These are phyloP conservation scores for Caradrina clavipalpis DNA, from an alignment of 2,888 invertebrate species.

Conservation along the genomic window DNA sequence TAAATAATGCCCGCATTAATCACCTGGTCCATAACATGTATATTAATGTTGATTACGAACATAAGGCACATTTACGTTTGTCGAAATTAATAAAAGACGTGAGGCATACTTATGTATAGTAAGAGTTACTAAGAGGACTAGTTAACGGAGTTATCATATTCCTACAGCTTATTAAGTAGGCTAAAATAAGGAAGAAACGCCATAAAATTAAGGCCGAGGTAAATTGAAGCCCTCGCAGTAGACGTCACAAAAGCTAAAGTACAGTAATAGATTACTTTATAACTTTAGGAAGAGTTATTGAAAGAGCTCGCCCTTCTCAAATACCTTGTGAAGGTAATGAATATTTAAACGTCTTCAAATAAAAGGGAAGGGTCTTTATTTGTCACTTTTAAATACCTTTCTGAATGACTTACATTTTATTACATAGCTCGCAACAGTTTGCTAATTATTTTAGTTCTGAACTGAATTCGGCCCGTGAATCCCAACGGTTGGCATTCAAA, in stretches of 20 bases:
- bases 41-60: constrained; percentile 9
- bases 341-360: constrained; percentile 28
- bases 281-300: constrained; percentile 45
- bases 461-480: constrained; percentile 10
- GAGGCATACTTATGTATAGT: neutral
- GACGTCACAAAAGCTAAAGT: constrained; percentile 18
- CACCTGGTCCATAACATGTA: too few species aligned
- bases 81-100: neutral
- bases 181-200: neutral
- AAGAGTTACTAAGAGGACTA: neutral
- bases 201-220: constrained; percentile 17
- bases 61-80: constrained; percentile 2
- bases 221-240: constrained; percentile 4
- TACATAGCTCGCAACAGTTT: constrained; percentile 1
- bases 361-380: constrained; percentile 25
- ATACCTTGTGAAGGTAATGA: constrained; percentile 28
- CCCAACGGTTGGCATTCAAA: constrained; percentile 22
- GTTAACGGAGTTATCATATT: neutral
- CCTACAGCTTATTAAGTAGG: neutral
- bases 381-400: constrained; percentile 14
- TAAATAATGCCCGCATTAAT: too few species aligned
- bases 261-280: constrained; percentile 42
- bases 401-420: constrained; percentile 13
- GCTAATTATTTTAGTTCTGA: neutral
- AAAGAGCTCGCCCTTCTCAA: constrained; percentile 34